Evolutionary conservation across 2,797 vertebrate genomes (phyloP), one percentile per base, ranked within the genome.

Genomic region (Rhinophrynus dorsalis): DNA sequence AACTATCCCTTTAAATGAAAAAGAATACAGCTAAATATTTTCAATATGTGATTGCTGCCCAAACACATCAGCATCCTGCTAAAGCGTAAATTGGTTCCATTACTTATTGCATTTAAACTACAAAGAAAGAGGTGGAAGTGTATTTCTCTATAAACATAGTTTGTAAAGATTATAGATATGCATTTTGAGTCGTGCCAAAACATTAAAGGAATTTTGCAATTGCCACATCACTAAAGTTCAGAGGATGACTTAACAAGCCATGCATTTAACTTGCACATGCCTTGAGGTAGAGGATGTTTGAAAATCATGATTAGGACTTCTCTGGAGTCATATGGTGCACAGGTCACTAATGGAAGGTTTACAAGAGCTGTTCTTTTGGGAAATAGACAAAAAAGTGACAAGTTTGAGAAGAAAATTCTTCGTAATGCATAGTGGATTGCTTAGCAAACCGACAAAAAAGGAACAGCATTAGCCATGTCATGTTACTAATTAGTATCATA

Each of bases 101-200:
- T 6, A 11, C 11, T 35, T 35, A 11, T 35, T 6, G 6, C 11
- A 11, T 12, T 35, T 12, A 35, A 6, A 35, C 6, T 35, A 18
- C 42, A 18, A 5, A 45, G n/a, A 18, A 45, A 20, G 32, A 18
- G 6, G 10, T 35, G 33, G 33, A 35, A 5, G 11, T 35, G 6
- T 35, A 11, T 77, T 75, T n/a, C 82, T 82, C 61, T 8, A 70
- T 35, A 26, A 26, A 32, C 32, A 35, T 5, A 5, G 38, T 40
- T 38, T 26, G 2, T 8, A 42, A 9, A 9, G 38, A 42, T 29
- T 51, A 26, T 29, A 51, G 47, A 27, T 29, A 27, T 40, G 15
- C 42, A 42, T 21, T 38, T 23, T 17, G 29, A 12, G 8, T 65
- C 29, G 2, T 27, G 29, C 33, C 50, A 52, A 21, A 45, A 1